Evolutionary conservation across 2,888 invertebrate genomes (phyloP), one percentile per base, ranked within the genome.

Genomic region (Ochropleura plecta): DNA sequence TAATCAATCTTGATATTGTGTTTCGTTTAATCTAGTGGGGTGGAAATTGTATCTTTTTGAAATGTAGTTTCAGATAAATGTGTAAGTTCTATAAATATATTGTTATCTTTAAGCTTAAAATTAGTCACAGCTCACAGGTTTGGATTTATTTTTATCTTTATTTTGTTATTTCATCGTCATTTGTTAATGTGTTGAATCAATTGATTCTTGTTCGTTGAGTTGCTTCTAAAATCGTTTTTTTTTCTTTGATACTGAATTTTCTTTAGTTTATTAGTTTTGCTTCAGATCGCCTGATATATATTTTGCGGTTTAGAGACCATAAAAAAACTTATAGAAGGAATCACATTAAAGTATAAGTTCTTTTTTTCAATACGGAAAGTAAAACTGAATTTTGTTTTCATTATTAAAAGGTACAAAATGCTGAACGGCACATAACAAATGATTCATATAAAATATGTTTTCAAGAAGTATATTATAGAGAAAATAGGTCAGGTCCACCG

Each of bases 401-500:
- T 16, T 12, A 55, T 20, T 14, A 55, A 14, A 42, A 40, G 20
- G 9, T 63, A 20, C 30, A 65, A 18, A 30, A 49, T 16, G 18
- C 18, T 10, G 5, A 5, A 2, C 8, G n/a, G n/a, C 66, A 74
- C 16, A 46, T 12, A 65, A 46, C 18, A 20, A 2, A 40, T 60
- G 18, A 16, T 14, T 30, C 2, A 62, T 49, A 60, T 42, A 46
- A 57, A 16, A 40, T 60, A 53, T 64, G 59, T 67, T 73, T 66
- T 73, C 30, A 14, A 64, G 14, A 44, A 66, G 53, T 63, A 12
- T 44, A 63, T 64, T 53, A 62, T 40, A 78, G 60, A 62, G 10
- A n/a, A 49, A 70, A 82, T 70, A 70, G 81, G 79, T 83, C 83
- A 79, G 64, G 49, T 70, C 42, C 12, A 51, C 18, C 14, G 70